Evolutionary conservation across 2,888 invertebrate species (phyloP).

Genomic region (Tenthredo mesomela): DNA sequence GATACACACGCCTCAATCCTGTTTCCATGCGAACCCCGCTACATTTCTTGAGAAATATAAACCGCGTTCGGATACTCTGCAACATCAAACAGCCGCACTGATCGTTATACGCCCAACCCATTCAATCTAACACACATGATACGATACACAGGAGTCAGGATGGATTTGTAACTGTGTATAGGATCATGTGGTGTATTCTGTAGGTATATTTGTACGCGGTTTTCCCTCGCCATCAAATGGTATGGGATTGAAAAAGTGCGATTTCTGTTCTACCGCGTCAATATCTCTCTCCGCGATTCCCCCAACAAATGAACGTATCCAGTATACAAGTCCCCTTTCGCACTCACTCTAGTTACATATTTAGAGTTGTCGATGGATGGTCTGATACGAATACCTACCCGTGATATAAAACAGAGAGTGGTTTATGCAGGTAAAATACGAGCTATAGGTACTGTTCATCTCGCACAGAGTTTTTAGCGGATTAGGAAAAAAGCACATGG

Average conservation of each 20-base stretch:
- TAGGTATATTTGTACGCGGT: conserved; percentile 1
- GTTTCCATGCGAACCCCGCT: not conserved
- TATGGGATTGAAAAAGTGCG: conserved; percentile 38
- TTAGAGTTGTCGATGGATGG: conserved; percentile 38
- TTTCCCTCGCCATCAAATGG: not conserved
- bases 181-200: not conserved
- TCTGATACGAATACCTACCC: conserved; percentile 9
- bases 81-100: conserved; percentile 20
- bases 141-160: not conserved
- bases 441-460: not conserved
- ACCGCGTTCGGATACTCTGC: not conserved
- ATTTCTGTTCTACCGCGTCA: conserved; percentile 33
- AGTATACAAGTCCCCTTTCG: conserved; percentile 22
- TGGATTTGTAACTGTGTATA: not conserved
- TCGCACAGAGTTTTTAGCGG: not conserved
- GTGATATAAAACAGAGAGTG: conserved; percentile 17
- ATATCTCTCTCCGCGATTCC: conserved; percentile 27
- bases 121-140: not conserved
- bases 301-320: conserved; percentile 4
- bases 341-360: conserved; percentile 47
- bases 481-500: not conserved
- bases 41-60: not conserved
- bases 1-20: not conserved
- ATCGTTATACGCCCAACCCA: conserved; percentile 14
- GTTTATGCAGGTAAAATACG: not conserved